Base-by-base conservation (phyloP, 2,113 vertebrate species). In the Trachemys scripta region DNA sequence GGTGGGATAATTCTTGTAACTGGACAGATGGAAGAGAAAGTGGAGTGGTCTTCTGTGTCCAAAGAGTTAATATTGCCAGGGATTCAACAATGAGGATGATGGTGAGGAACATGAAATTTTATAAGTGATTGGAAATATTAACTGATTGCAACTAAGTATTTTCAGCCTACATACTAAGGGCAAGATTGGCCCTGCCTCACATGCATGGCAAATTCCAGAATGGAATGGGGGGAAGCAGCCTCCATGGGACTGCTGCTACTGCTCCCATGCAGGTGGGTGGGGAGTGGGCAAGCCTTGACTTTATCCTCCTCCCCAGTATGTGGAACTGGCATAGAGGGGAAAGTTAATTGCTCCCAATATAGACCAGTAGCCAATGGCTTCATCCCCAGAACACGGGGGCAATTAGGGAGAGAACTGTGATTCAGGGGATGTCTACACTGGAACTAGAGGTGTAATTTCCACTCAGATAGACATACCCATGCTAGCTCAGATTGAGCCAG, bases 301-400 rank as follows among this genome's bases (percentile, higher is more conserved):
- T n/a, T 31, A 17, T 84, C 7, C 27, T 94, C 87, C 56, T 94
- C 82, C 53, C 59, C 22, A 45, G n/a, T 84, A 31, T 47, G 31
- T 8, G 50, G 13, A 91, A 35, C 9, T 54, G 3, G 0, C 16
- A 83, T 24, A 2, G 1, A 0, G 0, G 1, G 2, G 5, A 27
- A 24, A n/a, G 78, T 90, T 79, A 75, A 69, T 2, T 45, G 17
- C 24, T 45, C 1, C 76, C 75, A 59, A 4, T 51, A 57, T 19
- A 57, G 42, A 82, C 3, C 38, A n/a, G 10, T 24, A 88, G 29
- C 13, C 80, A 57, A 22, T 9, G 22, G 38, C 47, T 91, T 45
- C 49, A 49, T 42, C 80, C 19, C 5, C 56, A 84, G 14, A 87
- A 22, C 11, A 72, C 56, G 22, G 19, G 14, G 62, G 16, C 35